Conservation (phyloP, 2,113 vertebrate species). For the Pseudorhombus dupliciocellatus region DNA sequence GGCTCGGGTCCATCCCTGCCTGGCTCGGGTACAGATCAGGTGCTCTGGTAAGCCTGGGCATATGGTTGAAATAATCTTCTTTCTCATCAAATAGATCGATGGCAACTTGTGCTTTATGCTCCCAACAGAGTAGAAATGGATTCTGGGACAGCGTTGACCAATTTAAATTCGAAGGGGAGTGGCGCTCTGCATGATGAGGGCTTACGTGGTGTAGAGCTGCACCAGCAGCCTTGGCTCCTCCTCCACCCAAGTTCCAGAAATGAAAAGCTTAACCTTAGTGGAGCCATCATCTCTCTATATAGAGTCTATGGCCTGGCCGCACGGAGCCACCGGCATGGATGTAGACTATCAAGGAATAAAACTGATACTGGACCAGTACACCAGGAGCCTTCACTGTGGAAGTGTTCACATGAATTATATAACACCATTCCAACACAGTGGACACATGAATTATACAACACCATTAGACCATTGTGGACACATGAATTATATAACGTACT, state of each 20-base stretch:
- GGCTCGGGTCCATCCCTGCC: slow-evolving; percentile 16
- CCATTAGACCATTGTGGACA: neutral
- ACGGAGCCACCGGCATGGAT: neutral
- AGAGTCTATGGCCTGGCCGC: neutral
- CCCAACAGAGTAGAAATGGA: slow-evolving; percentile 69
- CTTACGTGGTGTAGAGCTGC: slow-evolving; percentile 24
- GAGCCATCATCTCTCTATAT: neutral
- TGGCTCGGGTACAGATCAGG: slow-evolving; percentile 53
- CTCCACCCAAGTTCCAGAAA: too few species aligned
- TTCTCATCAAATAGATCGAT: slow-evolving; percentile 71
- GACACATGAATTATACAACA: neutral
- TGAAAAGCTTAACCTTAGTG: too few species aligned
- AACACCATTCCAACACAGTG: neutral
- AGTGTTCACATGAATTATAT: neutral
- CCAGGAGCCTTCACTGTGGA: neutral
- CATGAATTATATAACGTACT: neutral
- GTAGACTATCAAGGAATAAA: neutral
- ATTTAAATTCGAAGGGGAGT: slow-evolving; percentile 71
- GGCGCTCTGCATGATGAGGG: slow-evolving; percentile 51
- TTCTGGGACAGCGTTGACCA: slow-evolving; percentile 68
- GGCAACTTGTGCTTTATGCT: slow-evolving; percentile 71
- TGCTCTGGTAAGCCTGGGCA: slow-evolving; percentile 64
- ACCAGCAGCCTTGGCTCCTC: neutral
- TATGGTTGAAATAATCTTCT: slow-evolving; percentile 76
- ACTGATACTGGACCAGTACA: neutral